Evolutionary conservation across 2,888 invertebrate genomes (phyloP), one percentile per base, ranked within the genome.

Genomic region (Dicyrtoma fusca): DNA sequence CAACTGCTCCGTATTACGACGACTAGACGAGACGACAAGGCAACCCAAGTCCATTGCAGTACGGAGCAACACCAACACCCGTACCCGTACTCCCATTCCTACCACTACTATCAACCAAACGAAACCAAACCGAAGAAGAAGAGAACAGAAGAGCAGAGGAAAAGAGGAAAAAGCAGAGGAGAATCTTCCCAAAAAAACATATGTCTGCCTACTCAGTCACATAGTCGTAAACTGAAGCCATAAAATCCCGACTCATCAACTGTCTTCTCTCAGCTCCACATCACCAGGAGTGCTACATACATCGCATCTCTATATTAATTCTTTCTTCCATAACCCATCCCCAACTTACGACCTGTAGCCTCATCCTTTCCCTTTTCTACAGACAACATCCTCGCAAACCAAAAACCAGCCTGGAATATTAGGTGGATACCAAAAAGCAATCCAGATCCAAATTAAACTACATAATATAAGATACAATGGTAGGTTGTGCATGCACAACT

Each of bases 241-340:
- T 64, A 47, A 64, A 64, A 64, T 47, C 47, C 47, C 47, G 34
- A 64, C 64, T 64, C 64, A 64, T 64, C 64, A 64, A 64, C 47
- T 49, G 47, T 47, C 25, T 64, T 64, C 34, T 34, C 34, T 61
- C 14, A 49, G 19, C 49, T 49, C 19, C 49, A 17, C 49, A 49
- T 49, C 49, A 4, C 3, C 49, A n/a, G n/a, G n/a, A n/a, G n/a
- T n/a, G n/a, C n/a, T n/a, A 49, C 19, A 19, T 49, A 49, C 11
- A 49, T 49, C 19, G 11, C 49, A 49, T 19, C 49, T 17, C 34
- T 34, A 8, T 8, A 34, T 34, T 34, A 34, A 34, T 34, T 34
- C 34, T 8, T 34, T 8, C 34, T 34, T 61, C 44, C 6, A 17
- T 49, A 26, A 4, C 59, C 26, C 3, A 21, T 17, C 42, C 61